These are phyloP conservation scores for Cisticola juncidis DNA, from an alignment of 2,113 vertebrate species.

Conservation along the genomic window DNA sequence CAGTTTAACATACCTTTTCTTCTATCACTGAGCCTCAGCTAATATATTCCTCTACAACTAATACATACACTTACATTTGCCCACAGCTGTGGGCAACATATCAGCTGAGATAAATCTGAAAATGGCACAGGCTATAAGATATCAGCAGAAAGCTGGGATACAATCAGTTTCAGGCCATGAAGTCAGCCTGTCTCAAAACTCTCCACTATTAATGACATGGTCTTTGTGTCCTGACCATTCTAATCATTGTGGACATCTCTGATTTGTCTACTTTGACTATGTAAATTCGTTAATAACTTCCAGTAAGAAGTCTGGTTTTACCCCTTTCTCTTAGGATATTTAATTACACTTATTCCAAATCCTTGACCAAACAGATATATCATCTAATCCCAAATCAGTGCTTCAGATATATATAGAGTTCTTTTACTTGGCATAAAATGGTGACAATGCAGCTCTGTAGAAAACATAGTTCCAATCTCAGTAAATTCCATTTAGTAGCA, in stretches of 20 bases:
- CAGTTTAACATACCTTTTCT: neutral
- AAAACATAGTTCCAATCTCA: neutral
- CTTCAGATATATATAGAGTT: neutral
- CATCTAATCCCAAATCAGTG: neutral
- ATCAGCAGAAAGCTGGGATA: neutral
- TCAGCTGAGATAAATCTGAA: neutral
- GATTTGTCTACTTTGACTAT: neutral
- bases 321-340: neutral
- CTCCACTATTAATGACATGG: neutral
- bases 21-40: neutral
- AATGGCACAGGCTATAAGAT: neutral
- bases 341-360: neutral
- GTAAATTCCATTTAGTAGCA: neutral
- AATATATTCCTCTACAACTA: neutral
- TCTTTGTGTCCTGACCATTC: neutral
- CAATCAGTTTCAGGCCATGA: neutral
- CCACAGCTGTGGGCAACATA: neutral
- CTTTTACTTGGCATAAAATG: neutral
- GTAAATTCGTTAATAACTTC: neutral
- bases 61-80: neutral
- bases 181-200: neutral
- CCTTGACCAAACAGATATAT: neutral
- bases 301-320: neutral
- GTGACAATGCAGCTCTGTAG: neutral
- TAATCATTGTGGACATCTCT: neutral